phyloP scores from a whole-genome alignment of 2,888 invertebrate genomes.

The Antheraea yamamai region DNA sequence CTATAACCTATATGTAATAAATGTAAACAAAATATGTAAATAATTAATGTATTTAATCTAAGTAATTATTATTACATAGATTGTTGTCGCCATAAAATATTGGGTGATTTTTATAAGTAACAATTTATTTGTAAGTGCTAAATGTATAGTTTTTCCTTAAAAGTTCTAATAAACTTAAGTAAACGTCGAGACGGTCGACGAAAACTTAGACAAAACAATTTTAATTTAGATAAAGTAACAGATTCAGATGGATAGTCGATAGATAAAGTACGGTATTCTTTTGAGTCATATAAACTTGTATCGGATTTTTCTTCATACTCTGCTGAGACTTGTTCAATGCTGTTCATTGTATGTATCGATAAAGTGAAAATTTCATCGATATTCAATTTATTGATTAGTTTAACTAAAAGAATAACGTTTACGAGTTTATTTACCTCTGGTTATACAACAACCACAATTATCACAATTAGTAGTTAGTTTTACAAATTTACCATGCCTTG shows the following conservation, averaged over 20 bases:
- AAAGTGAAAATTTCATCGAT: background rate
- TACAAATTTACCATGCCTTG: too few species aligned
- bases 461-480: too few species aligned
- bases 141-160: background rate
- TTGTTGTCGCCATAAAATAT: background rate
- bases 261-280: conserved; percentile 32
- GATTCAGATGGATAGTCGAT: conserved; percentile 31
- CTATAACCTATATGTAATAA: too few species aligned
- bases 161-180: conserved; percentile 33
- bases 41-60: too few species aligned
- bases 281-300: conserved; percentile 53
- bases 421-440: background rate
- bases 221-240: conserved; percentile 55
- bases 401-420: background rate
- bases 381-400: background rate
- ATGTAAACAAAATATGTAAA: too few species aligned
- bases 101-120: background rate
- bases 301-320: conserved; percentile 39
- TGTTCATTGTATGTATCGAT: conserved; percentile 9
- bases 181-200: conserved; percentile 42
- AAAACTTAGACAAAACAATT: conserved; percentile 43
- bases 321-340: conserved; percentile 14
- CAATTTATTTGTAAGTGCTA: background rate
- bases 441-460: too few species aligned
- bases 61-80: background rate